Evolutionary conservation across 30 jellyfish, hydroid and myxozoan genomes (phyloP).

Genomic region (Chrysaora quinquecirrha): DNA sequence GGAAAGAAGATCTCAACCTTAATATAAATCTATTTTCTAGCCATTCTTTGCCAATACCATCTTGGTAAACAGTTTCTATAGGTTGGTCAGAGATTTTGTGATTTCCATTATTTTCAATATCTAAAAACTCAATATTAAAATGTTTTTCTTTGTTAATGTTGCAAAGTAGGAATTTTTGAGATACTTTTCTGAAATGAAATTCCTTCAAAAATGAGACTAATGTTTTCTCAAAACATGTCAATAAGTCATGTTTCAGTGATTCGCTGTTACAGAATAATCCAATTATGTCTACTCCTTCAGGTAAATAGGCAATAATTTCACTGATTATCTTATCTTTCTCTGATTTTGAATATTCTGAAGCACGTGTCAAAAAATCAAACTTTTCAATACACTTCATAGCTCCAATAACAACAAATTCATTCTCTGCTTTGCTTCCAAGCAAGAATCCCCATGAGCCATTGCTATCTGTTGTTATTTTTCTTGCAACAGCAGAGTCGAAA

Average conservation of each 20-base stretch:
- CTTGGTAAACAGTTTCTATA: not conserved
- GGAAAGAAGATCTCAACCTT: constrained; percentile 3
- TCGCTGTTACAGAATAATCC: not conserved
- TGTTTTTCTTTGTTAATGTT: not conserved
- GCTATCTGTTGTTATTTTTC: not conserved
- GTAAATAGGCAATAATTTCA: constrained; percentile 14
- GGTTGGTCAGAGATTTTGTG: not conserved
- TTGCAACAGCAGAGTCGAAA: not conserved
- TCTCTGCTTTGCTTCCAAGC: constrained; percentile 4
- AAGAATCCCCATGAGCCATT: constrained; percentile 51
- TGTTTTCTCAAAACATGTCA: not conserved
- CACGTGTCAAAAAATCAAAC: not conserved
- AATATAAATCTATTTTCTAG: not conserved
- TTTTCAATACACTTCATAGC: not conserved
- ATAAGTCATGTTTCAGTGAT: not conserved
- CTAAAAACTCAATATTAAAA: constrained; percentile 6
- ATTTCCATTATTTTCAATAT: not conserved
- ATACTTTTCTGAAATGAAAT: no score
- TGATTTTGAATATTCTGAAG: not conserved
- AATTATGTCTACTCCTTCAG: constrained; percentile 25
- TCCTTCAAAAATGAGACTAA: not conserved
- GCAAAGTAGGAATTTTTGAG: constrained; percentile 18
- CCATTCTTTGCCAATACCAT: constrained; percentile 4
- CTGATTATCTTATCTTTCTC: not conserved
- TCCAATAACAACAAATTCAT: not conserved